Evolutionary conservation across 1,140 invertebrate species (phyloP).

Genomic region (Capitella teleta): DNA sequence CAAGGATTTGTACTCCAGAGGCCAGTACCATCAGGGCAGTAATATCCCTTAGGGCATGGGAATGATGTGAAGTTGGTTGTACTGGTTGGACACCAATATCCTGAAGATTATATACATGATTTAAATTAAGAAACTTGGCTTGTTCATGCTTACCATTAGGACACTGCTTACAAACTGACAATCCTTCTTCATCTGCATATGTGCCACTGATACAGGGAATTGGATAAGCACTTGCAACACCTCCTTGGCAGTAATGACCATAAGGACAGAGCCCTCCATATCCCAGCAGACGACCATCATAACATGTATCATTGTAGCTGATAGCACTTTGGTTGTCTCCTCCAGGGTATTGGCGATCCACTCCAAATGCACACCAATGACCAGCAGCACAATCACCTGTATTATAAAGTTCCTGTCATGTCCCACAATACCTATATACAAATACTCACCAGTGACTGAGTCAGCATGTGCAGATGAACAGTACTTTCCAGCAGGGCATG

Average conservation of each 20-base stretch:
- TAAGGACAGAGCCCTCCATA: constrained; percentile 27
- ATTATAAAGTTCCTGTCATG: not conserved
- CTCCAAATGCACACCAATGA: constrained; percentile 30
- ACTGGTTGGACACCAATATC: constrained; percentile 30
- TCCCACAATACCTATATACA: not conserved
- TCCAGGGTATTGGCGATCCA: constrained; percentile 27
- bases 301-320: constrained; percentile 25
- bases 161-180: constrained; percentile 24
- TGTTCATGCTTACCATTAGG: constrained; percentile 30
- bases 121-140: too few species aligned
- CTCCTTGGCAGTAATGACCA: constrained; percentile 29
- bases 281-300: constrained; percentile 25
- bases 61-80: constrained; percentile 27
- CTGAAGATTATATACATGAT: too few species aligned
- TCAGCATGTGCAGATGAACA: constrained; percentile 30
- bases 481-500: constrained; percentile 30
- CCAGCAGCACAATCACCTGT: constrained; percentile 30
- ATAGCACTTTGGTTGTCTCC: constrained; percentile 19
- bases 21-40: constrained; percentile 23
- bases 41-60: constrained; percentile 28
- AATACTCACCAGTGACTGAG: constrained; percentile 22
- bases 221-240: constrained; percentile 19
- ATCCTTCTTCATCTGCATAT: constrained; percentile 27
- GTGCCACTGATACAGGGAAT: constrained; percentile 31
- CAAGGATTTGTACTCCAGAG: constrained; percentile 24